Conservation (phyloP, 1,140 invertebrate species). For the Drosophila lini region DNA sequence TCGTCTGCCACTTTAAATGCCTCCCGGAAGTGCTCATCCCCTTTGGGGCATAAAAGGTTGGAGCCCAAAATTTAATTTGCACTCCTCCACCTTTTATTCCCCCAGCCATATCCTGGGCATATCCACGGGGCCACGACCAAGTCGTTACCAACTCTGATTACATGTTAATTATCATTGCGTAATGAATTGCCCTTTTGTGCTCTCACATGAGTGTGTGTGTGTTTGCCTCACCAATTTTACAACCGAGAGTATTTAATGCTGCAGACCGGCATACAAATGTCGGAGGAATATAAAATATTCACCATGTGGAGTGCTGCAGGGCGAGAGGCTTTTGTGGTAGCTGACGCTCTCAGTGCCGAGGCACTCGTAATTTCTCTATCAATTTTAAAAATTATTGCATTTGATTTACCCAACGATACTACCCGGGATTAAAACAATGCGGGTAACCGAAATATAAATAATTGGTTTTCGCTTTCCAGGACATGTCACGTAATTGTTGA, state of each 20-base stretch:
- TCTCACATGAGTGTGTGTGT: constrained; percentile 7
- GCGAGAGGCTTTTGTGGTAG: constrained; percentile 16
- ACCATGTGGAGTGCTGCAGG: constrained; percentile 7
- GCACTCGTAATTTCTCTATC: constrained; percentile 12
- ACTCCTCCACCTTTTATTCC: constrained; percentile 25
- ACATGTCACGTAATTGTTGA: neutral
- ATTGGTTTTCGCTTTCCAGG: neutral
- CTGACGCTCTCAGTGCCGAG: constrained; percentile 7
- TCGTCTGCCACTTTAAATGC: constrained; percentile 39
- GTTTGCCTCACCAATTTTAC: constrained; percentile 10
- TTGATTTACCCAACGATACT: constrained; percentile 8
- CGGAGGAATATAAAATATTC: constrained; percentile 44
- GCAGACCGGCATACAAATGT: constrained; percentile 32
- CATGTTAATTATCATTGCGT: constrained; percentile 77
- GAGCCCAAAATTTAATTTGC: constrained; percentile 64
- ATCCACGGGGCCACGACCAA: constrained; percentile 46
- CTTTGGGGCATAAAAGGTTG: constrained; percentile 10
- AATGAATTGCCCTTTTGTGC: constrained; percentile 72
- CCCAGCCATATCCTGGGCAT: constrained; percentile 15
- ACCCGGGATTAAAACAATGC: neutral
- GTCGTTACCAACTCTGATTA: constrained; percentile 75
- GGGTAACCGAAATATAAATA: constrained; percentile 1
- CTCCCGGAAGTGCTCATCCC: constrained; percentile 13
- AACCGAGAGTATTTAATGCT: constrained; percentile 31
- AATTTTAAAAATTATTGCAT: constrained; percentile 38